A percentile compares a stretch with the other conserved stretches of the same genome.
These are phyloP conservation scores for Chelon labrosus DNA, from an alignment of 2,797 vertebrate genomes.

Conservation along the genomic window DNA sequence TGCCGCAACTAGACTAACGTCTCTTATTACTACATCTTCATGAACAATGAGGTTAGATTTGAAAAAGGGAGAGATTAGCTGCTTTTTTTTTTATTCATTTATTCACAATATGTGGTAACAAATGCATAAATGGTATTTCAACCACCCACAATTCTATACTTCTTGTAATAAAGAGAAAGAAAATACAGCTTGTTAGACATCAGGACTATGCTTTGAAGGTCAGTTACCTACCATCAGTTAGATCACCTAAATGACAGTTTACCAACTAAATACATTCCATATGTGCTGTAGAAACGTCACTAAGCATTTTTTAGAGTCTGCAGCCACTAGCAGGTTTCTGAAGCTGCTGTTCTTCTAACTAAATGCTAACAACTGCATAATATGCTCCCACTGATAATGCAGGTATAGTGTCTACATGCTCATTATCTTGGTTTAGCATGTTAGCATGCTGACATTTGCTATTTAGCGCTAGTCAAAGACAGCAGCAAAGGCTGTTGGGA, in stretches of 20 bases:
- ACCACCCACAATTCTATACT: neutral
- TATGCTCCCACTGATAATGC: neutral
- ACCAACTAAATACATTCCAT: neutral
- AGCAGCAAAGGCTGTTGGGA: neutral
- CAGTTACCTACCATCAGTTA: neutral
- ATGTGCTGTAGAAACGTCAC: neutral
- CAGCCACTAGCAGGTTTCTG: neutral
- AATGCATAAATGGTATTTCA: constrained; percentile 8
- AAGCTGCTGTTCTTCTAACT: neutral
- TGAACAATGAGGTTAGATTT: constrained; percentile 29
- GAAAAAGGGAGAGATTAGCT: constrained; percentile 11
- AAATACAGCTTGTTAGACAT: neutral
- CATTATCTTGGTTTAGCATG: neutral
- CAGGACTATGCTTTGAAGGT: neutral
- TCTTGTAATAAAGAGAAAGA: constrained; percentile 20
- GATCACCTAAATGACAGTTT: neutral
- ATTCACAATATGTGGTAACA: neutral
- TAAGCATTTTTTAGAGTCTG: neutral
- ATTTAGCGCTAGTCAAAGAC: neutral
- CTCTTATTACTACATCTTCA: constrained; percentile 17
- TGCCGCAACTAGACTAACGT: constrained; percentile 7
- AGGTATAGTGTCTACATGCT: neutral
- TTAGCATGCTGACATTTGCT: neutral
- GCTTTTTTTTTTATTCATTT: constrained; percentile 15
- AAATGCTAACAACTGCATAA: neutral